A percentile compares a stretch with the other conserved stretches of the same genome.
phyloP scores from a whole-genome alignment of 2,113 vertebrate genomes.

The Tinamus guttatus region DNA sequence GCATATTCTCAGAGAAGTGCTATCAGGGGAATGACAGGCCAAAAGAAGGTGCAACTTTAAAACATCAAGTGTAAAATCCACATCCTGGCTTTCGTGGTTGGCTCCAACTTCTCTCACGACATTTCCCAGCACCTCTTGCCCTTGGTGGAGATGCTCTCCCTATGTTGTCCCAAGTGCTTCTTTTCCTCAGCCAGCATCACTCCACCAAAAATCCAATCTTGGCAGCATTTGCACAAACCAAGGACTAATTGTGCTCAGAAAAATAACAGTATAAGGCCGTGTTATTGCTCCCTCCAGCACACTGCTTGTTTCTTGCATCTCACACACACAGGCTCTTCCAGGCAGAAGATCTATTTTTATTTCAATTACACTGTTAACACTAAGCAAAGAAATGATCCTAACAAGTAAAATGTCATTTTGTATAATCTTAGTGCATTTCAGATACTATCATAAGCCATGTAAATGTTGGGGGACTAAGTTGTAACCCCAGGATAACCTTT shows the following conservation, averaged over 20 bases:
- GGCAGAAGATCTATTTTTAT: background rate
- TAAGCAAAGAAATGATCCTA: background rate
- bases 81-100: background rate
- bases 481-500: background rate
- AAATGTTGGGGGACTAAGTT: background rate
- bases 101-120: background rate
- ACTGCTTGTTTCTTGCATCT: background rate
- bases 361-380: background rate
- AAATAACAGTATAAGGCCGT: background rate
- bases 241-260: background rate
- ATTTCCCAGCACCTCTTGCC: background rate
- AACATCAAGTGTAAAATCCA: background rate
- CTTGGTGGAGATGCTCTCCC: background rate
- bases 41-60: background rate
- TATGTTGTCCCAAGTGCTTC: rapidly evolving
- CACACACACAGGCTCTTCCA: rapidly evolving
- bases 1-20: background rate
- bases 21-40: background rate
- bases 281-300: background rate
- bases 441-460: background rate
- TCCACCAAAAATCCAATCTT: background rate
- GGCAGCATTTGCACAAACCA: rapidly evolving
- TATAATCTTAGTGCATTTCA: background rate
- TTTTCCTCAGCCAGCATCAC: rapidly evolving
- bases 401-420: background rate